These are phyloP conservation scores for Acanthurus lineatus DNA, from an alignment of 2,797 vertebrate genomes.

Conservation along the genomic window DNA sequence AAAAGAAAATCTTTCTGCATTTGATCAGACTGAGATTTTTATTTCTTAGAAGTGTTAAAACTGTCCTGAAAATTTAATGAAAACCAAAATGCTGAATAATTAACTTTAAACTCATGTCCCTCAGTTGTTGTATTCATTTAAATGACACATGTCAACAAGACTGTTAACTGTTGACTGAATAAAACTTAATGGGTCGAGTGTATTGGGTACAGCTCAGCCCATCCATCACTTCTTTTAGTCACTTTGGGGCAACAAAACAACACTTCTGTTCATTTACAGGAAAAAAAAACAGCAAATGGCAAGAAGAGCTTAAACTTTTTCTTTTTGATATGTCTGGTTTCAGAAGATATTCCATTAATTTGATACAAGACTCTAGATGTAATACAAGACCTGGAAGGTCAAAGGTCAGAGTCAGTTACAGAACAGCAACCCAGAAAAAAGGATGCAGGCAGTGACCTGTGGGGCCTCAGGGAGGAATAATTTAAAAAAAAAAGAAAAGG, in stretches of 20 bases:
- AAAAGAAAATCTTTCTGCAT: background rate
- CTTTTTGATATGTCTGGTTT: background rate
- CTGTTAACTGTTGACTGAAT: background rate
- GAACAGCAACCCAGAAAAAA: background rate
- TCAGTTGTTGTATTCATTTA: background rate
- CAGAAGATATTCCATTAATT: background rate
- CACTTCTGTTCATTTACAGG: no score
- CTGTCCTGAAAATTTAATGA: background rate
- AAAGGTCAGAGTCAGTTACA: constrained; percentile 19
- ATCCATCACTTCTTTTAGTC: no score
- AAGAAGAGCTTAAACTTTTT: no score
- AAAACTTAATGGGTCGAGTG: background rate
- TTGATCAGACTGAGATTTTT: background rate
- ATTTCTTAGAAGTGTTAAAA: background rate
- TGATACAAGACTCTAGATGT: background rate
- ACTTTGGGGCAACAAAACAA: no score
- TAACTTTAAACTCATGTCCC: background rate
- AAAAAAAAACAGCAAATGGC: no score
- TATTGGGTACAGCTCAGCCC: background rate
- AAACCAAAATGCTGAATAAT: background rate
- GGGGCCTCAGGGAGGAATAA: background rate
- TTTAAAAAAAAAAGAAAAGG: background rate
- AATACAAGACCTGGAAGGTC: background rate
- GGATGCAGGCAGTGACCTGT: background rate
- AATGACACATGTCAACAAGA: background rate